phyloP scores from a whole-genome alignment of 2,797 vertebrate genomes.

The Rhinogobio ventralis region DNA sequence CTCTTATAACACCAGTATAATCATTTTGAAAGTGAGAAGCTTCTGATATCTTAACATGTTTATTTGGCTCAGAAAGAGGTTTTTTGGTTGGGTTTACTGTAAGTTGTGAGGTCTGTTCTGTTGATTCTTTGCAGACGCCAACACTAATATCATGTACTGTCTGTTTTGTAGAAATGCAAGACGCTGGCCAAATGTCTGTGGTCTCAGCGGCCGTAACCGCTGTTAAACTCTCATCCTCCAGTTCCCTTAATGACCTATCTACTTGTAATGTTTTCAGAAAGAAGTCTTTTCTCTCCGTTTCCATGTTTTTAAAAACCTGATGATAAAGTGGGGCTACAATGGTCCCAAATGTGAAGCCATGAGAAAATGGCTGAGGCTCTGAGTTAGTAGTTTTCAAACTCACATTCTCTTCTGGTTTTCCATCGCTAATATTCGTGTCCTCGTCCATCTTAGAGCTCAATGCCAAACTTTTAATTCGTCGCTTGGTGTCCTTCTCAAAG shows the following conservation, averaged over 20 bases:
- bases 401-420: constrained; percentile 2
- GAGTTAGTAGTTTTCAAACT: constrained; percentile 24
- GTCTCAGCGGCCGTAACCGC: constrained; percentile 35
- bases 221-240: constrained; percentile 33
- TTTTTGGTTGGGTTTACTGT: neutral
- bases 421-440: neutral
- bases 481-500: constrained; percentile 55
- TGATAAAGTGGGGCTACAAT: constrained; percentile 74
- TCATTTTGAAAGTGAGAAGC: neutral
- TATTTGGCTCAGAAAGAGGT: neutral
- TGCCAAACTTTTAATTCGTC: neutral
- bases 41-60: neutral
- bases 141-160: constrained; percentile 17
- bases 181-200: constrained; percentile 36
- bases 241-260: constrained; percentile 25
- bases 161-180: constrained; percentile 34
- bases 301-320: constrained; percentile 67
- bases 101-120: constrained; percentile 15
- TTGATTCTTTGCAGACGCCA: constrained; percentile 19
- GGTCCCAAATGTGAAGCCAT: constrained; percentile 69
- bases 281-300: constrained; percentile 58
- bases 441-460: neutral
- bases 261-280: constrained; percentile 46
- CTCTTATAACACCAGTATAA: neutral
- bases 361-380: neutral